Evolutionary conservation across 2,888 invertebrate genomes (phyloP), one percentile per base, ranked within the genome.

Genomic region (Eledona agricola): DNA sequence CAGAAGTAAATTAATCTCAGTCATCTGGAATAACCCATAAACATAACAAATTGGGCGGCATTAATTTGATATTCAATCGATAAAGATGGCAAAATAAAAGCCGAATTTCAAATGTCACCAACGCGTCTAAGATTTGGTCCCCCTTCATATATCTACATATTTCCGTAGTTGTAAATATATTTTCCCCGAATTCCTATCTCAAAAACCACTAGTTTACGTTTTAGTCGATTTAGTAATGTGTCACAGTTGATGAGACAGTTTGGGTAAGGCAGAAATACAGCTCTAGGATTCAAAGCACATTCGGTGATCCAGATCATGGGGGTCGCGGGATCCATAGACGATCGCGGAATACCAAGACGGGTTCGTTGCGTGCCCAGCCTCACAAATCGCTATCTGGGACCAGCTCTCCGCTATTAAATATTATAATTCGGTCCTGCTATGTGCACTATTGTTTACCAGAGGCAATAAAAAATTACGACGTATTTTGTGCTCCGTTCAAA

Each of bases 371-470:
- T 65, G 65, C 62, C 55, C 63, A 45, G 65, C 58, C 59, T 62
- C 54, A 55, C 65, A 63, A 64, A 63, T 64, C 63, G 57, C 53
- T 53, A 55, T 59, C 57, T 63, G 52, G 57, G 60, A 53, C 59
- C 61, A 62, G 59, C 65, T 65, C 63, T 64, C 63, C 64, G 63
- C 65, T 64, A 65, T 66, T 65, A 64, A 65, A 65, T 65, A 70
- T 71, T 70, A 69, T 64, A 69, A 71, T 71, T 67, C 65, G 63
- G 60, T 51, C 58, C 62, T 54, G 68, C 65, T 68, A 66, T 71
- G 71, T 70, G 66, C 67, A 60, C 69, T 70, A 70, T 71, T 71
- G 70, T 67, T 64, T 62, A 61, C 53, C 16, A 31, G n/a, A 13
- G 51, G 59, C 52, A 62, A 63, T 62, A 65, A 65, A 64, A 65